Conservation (phyloP, 2,797 vertebrate species). For the Eulemur rubriventer region DNA sequence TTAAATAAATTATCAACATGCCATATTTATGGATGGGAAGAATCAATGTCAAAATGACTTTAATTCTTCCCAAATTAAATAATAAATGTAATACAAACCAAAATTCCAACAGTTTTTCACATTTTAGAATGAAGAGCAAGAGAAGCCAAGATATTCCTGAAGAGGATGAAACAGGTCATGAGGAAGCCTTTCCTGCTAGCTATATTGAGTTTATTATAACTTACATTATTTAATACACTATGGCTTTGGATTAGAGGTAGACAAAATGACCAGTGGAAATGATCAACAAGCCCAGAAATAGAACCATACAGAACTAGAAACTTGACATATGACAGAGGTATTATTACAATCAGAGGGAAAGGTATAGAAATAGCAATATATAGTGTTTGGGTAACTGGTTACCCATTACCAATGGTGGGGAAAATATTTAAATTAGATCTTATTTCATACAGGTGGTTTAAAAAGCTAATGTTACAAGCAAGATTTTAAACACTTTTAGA, state of each 20-base stretch:
- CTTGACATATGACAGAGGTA: neutral
- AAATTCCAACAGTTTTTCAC: constrained; percentile 27
- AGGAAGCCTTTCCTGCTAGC: neutral
- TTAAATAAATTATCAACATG: neutral
- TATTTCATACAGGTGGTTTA: neutral
- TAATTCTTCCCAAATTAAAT: neutral
- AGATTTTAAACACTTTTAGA: constrained; percentile 14
- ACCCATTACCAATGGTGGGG: neutral
- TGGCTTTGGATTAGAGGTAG: neutral
- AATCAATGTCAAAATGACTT: constrained; percentile 21
- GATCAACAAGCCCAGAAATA: neutral
- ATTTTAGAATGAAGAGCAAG: neutral
- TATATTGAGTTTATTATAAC: neutral
- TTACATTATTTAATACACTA: neutral
- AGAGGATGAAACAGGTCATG: neutral
- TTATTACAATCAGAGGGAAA: neutral
- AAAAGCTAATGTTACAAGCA: constrained; percentile 35
- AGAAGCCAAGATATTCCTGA: neutral
- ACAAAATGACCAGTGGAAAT: neutral
- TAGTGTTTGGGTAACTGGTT: neutral
- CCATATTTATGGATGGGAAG: neutral
- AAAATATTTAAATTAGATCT: neutral
- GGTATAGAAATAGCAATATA: neutral
- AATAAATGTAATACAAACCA: constrained; percentile 4
- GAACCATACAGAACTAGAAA: neutral